Evolutionary conservation across 2,797 vertebrate species (phyloP).

Genomic region (Pangasius djambal): DNA sequence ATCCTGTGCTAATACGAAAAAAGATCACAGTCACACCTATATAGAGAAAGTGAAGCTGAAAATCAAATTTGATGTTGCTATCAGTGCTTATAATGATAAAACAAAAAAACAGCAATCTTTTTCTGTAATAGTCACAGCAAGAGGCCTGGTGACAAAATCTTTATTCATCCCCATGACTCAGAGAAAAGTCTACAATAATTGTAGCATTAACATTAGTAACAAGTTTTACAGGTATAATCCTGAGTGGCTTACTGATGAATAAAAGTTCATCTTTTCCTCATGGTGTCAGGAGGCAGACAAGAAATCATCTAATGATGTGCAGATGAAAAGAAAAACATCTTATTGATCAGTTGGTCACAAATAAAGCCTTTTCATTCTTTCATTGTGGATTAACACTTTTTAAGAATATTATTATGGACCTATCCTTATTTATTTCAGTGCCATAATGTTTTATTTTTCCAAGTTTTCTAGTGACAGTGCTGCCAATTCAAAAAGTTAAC

Average conservation of each 20-base stretch:
- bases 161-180: not conserved
- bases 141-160: not conserved
- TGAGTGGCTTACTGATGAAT: not conserved
- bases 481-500: not conserved
- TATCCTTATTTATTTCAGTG: not conserved
- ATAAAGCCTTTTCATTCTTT: not conserved
- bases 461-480: not conserved
- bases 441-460: not conserved
- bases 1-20: not conserved
- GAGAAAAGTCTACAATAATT: not conserved
- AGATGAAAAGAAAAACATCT: not conserved
- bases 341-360: not conserved
- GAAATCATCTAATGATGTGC: not conserved
- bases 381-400: not conserved
- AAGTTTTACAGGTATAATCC: not conserved
- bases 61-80: not conserved
- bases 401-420: not conserved
- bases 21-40: not conserved
- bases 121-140: not conserved
- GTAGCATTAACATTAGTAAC: not conserved
- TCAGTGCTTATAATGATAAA: not conserved
- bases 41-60: not conserved
- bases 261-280: not conserved
- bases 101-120: not conserved
- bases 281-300: not conserved